Evolutionary conservation across 2,113 vertebrate genomes (phyloP).

Genomic region (Rhea pennata): DNA sequence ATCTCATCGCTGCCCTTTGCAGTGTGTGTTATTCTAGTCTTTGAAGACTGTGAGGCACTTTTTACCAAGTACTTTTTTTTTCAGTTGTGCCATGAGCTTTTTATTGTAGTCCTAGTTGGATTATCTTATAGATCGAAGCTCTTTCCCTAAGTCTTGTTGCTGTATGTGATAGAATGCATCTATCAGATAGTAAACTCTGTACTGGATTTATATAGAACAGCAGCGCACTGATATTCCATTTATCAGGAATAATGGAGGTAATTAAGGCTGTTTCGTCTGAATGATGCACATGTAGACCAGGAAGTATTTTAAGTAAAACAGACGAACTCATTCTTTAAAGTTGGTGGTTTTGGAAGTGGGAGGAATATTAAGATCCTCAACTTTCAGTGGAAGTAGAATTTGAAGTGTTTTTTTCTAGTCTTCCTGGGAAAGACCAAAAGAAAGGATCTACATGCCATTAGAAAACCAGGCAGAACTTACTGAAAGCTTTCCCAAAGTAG

Average conservation of each 20-base stretch:
- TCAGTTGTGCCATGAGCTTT: background rate
- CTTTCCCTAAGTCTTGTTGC: background rate
- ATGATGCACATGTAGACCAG: background rate
- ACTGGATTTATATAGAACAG: background rate
- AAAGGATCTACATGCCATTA: background rate
- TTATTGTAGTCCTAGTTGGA: background rate
- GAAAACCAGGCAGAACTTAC: background rate
- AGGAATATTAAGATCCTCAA: background rate
- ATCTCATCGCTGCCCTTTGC: background rate
- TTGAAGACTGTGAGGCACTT: background rate
- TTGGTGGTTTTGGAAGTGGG: background rate
- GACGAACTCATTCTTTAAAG: background rate
- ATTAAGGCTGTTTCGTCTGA: background rate
- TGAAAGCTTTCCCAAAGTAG: background rate
- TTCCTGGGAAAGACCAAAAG: background rate
- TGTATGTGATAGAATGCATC: background rate
- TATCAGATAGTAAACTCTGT: background rate
- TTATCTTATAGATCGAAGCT: background rate
- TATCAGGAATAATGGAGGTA: background rate
- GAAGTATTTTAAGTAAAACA: constrained; percentile 9
- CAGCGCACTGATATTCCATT: background rate
- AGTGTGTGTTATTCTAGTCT: background rate
- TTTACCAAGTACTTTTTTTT: background rate
- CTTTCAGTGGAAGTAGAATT: background rate
- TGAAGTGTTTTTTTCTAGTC: background rate